These are phyloP conservation scores for Luscinia luscinia DNA, from an alignment of 2,797 vertebrate species.

Conservation along the genomic window DNA sequence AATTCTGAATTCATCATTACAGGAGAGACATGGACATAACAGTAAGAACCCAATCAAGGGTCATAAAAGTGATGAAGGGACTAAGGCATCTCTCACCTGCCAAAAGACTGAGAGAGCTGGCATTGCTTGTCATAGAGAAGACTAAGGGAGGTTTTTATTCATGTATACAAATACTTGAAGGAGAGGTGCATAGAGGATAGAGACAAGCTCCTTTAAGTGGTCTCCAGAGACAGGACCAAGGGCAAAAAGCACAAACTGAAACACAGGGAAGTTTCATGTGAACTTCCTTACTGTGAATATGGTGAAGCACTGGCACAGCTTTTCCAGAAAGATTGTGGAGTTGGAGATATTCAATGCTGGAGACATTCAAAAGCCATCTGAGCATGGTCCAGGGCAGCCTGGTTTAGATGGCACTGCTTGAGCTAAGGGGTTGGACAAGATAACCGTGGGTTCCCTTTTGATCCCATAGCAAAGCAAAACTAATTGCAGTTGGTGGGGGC, in stretches of 20 bases:
- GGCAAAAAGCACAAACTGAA: background rate
- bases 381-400: background rate
- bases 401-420: background rate
- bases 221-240: background rate
- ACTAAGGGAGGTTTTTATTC: background rate
- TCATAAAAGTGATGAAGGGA: background rate
- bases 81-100: background rate
- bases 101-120: background rate
- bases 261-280: background rate
- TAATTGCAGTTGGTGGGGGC: background rate
- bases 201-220: background rate
- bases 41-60: background rate
- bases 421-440: background rate
- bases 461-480: background rate
- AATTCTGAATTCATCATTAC: background rate
- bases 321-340: background rate
- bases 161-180: background rate
- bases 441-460: background rate
- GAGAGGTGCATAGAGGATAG: background rate
- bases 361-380: background rate
- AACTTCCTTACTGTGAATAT: background rate
- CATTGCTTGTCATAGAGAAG: background rate
- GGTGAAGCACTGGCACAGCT: background rate
- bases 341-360: background rate
- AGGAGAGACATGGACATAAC: background rate